phyloP scores from a whole-genome alignment of 2,888 invertebrate genomes.

The Hoplodrina blanda region DNA sequence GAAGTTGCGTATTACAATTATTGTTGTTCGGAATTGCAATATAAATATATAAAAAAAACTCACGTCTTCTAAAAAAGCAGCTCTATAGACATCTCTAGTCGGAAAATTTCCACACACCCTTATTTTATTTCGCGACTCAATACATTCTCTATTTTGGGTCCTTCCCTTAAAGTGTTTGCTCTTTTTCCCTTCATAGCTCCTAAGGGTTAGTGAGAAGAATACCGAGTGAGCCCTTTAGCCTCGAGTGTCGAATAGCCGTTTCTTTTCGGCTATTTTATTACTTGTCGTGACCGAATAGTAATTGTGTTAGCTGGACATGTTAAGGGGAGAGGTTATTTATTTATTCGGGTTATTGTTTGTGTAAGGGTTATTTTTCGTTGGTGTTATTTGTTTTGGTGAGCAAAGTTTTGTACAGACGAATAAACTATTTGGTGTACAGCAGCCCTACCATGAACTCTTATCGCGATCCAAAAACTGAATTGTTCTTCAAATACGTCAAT shows the following conservation, averaged over 20 bases:
- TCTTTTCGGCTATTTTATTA: constrained; percentile 87
- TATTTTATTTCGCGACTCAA: constrained; percentile 90
- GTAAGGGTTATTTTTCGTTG: constrained; percentile 19
- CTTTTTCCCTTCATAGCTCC: constrained; percentile 79
- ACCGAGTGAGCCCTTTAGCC: constrained; percentile 83
- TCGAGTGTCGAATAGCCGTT: constrained; percentile 85
- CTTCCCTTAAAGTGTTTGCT: constrained; percentile 83
- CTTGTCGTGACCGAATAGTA: constrained; percentile 84
- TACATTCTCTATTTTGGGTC: constrained; percentile 87
- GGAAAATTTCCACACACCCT: constrained; percentile 80
- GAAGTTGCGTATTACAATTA: too few relatives aligned
- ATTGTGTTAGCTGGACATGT: constrained; percentile 76
- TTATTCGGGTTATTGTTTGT: constrained; percentile 37
- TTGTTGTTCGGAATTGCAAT: too few relatives aligned
- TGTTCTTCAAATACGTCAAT: too few relatives aligned
- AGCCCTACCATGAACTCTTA: too few relatives aligned
- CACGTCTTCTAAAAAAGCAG: constrained; percentile 43
- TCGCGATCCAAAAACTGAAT: too few relatives aligned
- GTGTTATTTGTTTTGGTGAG: not conserved
- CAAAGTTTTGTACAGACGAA: not conserved
- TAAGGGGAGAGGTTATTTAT: constrained; percentile 33
- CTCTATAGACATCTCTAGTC: constrained; percentile 69
- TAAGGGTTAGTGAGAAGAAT: constrained; percentile 86
- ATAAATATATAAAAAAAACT: too few relatives aligned
- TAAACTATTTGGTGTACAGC: too few relatives aligned